phyloP scores from a whole-genome alignment of 2,797 vertebrate species.

The Poeciliopsis turneri region DNA sequence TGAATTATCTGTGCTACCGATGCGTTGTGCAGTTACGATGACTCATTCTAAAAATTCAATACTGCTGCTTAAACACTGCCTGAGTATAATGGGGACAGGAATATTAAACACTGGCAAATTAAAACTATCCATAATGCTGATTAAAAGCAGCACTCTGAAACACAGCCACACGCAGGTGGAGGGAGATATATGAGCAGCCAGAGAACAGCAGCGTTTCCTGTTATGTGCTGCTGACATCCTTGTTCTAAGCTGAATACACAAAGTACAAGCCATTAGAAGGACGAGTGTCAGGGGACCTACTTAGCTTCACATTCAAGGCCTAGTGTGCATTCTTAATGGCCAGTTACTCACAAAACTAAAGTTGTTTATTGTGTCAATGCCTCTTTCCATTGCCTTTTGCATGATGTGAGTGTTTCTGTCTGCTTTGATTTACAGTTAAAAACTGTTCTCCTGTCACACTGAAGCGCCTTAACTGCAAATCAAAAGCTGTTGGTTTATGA shows the following conservation, averaged over 20 bases:
- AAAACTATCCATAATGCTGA: conserved; percentile 79
- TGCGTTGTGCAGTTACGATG: conserved; percentile 56
- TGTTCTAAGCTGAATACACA: conserved; percentile 64
- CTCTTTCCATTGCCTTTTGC: background rate
- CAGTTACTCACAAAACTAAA: conserved; percentile 29
- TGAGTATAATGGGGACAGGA: conserved; percentile 72
- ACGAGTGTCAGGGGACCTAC: conserved; percentile 33
- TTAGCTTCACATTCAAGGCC: conserved; percentile 42
- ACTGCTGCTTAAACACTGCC: conserved; percentile 75
- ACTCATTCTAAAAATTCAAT: conserved; percentile 76
- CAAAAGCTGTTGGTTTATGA: background rate
- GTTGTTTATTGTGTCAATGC: conserved; percentile 30
- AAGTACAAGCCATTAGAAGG: conserved; percentile 58
- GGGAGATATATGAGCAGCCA: conserved; percentile 25
- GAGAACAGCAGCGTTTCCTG: conserved; percentile 46
- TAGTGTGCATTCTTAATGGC: conserved; percentile 52
- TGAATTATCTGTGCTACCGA: conserved; percentile 70
- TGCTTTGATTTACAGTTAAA: background rate
- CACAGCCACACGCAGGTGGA: conserved; percentile 4
- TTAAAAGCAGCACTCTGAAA: conserved; percentile 65
- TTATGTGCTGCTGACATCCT: conserved; percentile 65
- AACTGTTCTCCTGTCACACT: background rate
- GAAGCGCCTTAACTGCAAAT: background rate
- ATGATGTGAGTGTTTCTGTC: background rate
- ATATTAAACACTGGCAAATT: conserved; percentile 76